phyloP scores from a whole-genome alignment of 2,113 vertebrate species.

The Catharus minimus region DNA sequence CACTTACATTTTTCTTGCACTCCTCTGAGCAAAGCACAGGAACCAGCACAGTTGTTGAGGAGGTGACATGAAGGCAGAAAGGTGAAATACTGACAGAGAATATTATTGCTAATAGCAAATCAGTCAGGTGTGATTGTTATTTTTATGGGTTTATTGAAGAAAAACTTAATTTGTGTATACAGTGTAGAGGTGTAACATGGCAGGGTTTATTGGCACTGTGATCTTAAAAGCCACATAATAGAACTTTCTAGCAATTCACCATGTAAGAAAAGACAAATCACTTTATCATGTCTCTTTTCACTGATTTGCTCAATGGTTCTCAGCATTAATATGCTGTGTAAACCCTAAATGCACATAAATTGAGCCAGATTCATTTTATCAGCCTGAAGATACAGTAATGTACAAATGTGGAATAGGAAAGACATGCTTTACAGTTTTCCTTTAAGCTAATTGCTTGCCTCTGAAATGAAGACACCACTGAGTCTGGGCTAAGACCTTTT shows the following conservation, averaged over 20 bases:
- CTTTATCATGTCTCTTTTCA: not conserved
- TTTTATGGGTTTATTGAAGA: not conserved
- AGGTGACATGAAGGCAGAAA: accelerated
- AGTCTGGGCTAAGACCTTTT: constrained; percentile 34
- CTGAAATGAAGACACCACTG: constrained; percentile 44
- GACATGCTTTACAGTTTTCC: constrained; percentile 57
- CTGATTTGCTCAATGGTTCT: not conserved
- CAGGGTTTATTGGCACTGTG: not conserved
- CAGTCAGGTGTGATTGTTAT: not conserved
- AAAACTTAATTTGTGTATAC: not conserved
- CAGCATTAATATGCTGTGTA: not conserved
- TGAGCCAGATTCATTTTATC: not conserved
- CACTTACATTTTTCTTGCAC: not conserved
- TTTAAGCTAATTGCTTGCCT: constrained; percentile 58
- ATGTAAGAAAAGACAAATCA: not conserved
- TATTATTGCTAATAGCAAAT: not conserved
- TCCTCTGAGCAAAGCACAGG: not conserved
- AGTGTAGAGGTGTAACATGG: not conserved
- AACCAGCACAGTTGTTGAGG: not conserved
- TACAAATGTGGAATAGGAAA: constrained; percentile 30
- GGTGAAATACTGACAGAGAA: not conserved
- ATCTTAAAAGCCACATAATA: not conserved
- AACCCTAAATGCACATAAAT: constrained; percentile 22
- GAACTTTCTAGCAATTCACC: not conserved
- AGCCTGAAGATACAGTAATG: constrained; percentile 1